These are phyloP conservation scores for Mamestra configurata DNA, from an alignment of 1,140 invertebrate genomes.

Conservation along the genomic window DNA sequence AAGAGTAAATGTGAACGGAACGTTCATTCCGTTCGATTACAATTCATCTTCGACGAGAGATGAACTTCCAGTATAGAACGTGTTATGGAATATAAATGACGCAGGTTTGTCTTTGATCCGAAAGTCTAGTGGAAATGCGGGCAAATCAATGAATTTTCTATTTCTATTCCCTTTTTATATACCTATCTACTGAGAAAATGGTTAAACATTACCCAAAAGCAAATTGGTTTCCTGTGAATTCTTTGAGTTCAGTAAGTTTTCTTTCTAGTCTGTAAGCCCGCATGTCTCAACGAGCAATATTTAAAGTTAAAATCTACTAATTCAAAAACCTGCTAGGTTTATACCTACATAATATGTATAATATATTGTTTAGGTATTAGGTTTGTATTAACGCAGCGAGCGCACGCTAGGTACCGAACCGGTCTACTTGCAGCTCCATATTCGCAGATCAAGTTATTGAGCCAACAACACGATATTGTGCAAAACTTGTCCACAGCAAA, in stretches of 20 bases:
- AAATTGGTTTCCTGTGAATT: no score
- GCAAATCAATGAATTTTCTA: conserved; percentile 1
- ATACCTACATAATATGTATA: neutral
- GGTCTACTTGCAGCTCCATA: conserved; percentile 33
- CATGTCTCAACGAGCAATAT: no score
- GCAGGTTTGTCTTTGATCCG: conserved; percentile 11
- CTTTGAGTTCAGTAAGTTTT: no score
- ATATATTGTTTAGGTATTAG: neutral
- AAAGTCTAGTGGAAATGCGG: neutral
- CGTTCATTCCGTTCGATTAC: neutral
- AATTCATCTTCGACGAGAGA: neutral
- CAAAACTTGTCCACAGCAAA: conserved; percentile 15
- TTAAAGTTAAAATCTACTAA: no score
- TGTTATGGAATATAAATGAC: conserved; percentile 21
- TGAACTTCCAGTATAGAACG: conserved; percentile 1
- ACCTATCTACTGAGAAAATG: neutral
- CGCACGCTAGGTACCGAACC: conserved; percentile 5
- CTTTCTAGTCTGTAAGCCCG: no score
- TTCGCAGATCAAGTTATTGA: conserved; percentile 37
- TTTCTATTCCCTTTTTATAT: neutral
- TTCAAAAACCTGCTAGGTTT: no score
- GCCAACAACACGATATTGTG: conserved; percentile 33
- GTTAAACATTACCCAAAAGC: neutral
- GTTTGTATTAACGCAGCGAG: neutral
- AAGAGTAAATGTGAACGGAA: neutral